These are phyloP conservation scores for Biston stratarius DNA, from an alignment of 2,888 invertebrate species.

Conservation along the genomic window DNA sequence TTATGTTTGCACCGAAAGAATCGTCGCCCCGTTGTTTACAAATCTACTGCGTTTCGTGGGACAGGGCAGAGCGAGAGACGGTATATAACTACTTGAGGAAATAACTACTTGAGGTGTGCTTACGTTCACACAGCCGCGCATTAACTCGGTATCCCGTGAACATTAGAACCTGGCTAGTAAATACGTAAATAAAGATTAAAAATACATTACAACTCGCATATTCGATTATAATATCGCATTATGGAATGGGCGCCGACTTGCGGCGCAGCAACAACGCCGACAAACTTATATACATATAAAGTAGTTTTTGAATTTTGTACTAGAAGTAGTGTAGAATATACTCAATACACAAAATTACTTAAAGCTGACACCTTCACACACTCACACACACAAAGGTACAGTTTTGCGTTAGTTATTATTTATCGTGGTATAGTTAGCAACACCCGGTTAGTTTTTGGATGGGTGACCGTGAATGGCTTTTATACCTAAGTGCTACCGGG, in stretches of 20 bases:
- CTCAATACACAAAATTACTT: background rate
- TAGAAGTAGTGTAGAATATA: background rate
- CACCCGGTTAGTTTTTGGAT: no score
- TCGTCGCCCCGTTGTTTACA: no score
- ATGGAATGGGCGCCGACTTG: slow-evolving; percentile 23
- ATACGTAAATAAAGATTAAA: slow-evolving; percentile 11
- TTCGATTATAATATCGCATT: slow-evolving; percentile 12
- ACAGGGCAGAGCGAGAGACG: no score
- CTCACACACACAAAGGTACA: background rate
- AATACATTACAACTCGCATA: slow-evolving; percentile 18
- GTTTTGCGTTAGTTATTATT: background rate
- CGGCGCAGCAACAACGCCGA: slow-evolving; percentile 16
- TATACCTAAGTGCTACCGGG: no score
- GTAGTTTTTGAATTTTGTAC: background rate
- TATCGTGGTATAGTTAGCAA: background rate
- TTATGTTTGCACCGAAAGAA: no score
- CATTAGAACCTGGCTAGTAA: background rate
- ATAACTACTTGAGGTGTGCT: background rate
- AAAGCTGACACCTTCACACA: background rate
- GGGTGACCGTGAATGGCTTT: no score
- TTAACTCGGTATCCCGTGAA: background rate
- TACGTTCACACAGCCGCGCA: background rate
- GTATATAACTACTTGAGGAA: no score
- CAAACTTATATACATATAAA: slow-evolving; percentile 19
- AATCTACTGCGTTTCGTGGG: no score